Evolutionary conservation across 1,140 invertebrate species (phyloP), one percentile per base, ranked within the genome.

Genomic region (Drosophila littoralis): DNA sequence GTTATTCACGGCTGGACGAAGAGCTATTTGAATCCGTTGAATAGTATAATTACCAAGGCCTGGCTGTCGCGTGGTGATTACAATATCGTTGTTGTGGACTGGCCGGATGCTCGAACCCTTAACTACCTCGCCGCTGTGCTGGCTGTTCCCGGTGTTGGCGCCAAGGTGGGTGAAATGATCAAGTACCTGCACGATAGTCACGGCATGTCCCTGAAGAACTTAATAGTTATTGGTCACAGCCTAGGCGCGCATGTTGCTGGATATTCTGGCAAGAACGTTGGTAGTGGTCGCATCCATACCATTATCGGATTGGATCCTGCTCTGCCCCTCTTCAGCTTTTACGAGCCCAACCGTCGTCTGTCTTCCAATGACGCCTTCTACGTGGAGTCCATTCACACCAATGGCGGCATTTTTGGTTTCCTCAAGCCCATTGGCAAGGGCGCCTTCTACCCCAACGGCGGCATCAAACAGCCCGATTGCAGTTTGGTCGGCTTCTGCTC

Each of bases 21-120:
- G 8, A 63, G 50, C n/a, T 57, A 76, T 36, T 55, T 54, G 0
- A 69, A 75, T n/a, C 22, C 46, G 6, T 75, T 80, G 54, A 90
- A 78, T n/a, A 61, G 17, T 6, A 38, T 67, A 33, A 78, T 81
- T 10, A 77, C 91, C 78, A 66, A 90, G 75, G 93, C 93, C 1
- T 94, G 93, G 80, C 75, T 94, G 0, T 90, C 79, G 0, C 75
- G 74, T 0, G 91, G 85, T 4, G 93, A 94, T 28, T 91, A 88
- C 12, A 95, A 95, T 42, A 91, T 95, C 0, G 94, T 95, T n/a
- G 83, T 93, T 1, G 92, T 95, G 0, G 93, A 94, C 64, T 95
- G 94, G 94, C 67, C 75, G 93, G 22, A 92, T 85, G 50, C 92
- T 91, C n/a, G 71, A 3, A 5, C 22, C 17, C 17, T 17, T 28